These are phyloP conservation scores for Plecotus auritus DNA, from an alignment of 2,113 vertebrate species.

Conservation along the genomic window DNA sequence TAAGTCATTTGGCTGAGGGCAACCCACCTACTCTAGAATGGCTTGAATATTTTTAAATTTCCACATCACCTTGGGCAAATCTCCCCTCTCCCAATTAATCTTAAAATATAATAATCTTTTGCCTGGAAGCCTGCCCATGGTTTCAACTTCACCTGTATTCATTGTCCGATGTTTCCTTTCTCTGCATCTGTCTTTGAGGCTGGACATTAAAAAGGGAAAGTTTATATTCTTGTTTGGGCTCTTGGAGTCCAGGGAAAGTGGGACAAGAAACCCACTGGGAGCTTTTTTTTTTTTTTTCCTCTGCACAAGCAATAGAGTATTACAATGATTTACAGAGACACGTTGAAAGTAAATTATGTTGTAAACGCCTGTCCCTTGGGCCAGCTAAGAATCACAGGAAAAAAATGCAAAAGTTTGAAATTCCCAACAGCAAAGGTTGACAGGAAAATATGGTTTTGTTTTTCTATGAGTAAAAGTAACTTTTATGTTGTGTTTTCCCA, in stretches of 20 bases:
- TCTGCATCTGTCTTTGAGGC: not conserved
- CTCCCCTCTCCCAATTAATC: not conserved
- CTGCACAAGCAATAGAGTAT: constrained; percentile 82
- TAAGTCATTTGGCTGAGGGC: constrained; percentile 54
- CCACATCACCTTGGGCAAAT: not conserved
- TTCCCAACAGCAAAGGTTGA: constrained; percentile 90
- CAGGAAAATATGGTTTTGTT: constrained; percentile 90
- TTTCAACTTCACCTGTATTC: not conserved
- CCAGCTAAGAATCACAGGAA: constrained; percentile 85
- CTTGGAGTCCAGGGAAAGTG: constrained; percentile 67
- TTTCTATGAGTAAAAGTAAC: constrained; percentile 88
- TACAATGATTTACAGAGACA: constrained; percentile 90
- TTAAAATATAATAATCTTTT: not conserved
- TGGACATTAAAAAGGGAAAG: constrained; percentile 35
- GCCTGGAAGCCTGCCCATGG: not conserved
- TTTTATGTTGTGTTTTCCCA: constrained; percentile 88
- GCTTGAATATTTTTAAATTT: not conserved
- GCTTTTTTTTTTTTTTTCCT: not conserved
- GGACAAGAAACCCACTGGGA: constrained; percentile 72
- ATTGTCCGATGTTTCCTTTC: not conserved
- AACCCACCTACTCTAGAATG: constrained; percentile 12
- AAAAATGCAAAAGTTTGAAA: constrained; percentile 89
- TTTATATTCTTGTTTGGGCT: constrained; percentile 28
- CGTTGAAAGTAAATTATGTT: constrained; percentile 89
- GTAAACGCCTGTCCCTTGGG: constrained; percentile 87